Base-by-base conservation (phyloP, 2,113 vertebrate genomes). In the Hippocampus comes region DNA sequence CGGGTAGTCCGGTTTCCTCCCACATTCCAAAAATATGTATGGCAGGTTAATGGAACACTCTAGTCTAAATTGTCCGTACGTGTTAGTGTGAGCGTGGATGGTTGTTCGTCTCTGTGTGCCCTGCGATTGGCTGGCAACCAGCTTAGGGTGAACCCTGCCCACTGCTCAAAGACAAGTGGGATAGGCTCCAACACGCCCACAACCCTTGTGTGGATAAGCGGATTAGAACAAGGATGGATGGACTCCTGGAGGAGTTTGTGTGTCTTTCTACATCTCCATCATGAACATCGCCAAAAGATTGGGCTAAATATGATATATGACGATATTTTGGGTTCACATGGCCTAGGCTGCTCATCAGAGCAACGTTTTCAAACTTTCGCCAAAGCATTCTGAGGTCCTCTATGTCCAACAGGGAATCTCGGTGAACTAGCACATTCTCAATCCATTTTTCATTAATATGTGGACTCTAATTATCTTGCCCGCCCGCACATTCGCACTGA, bases 361-460 rank as follows among this genome's bases (percentile, higher is more conserved):
- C 63, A 48, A 23, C n/a, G 27, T 78, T 78, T 86, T 75, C 78
- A 79, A 78, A 81, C 80, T 78, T 66, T 73, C 55, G 42, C 80
- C 30, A 68, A 34, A 4, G 23, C 65, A 43, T 8, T 41, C 41
- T 20, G 23, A 56, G 9, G 51, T 72, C 48, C 78, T 78, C 78
- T 71, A 65, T 30, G 51, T 68, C 48, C 64, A 30, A 68, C 72
- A 60, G 61, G 68, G 79, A 76, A 76, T 76, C 61, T 21, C 75
- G 71, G 73, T 48, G 78, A 80, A 75, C 25, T 34, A 73, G 77
- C 63, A 66, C 42, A 76, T 73, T 61, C 25, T 55, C 6, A 20
- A 78, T 90, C 67, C 76, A 89, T 90, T 80, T 88, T 91, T 89
- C 17, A 91, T 90, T 27, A 83, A 70, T 46, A 84, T 67, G 67